Percentiles rank a stretch among this genome's conserved stretches.
phyloP scores from a whole-genome alignment of 2,797 vertebrate genomes.

The Cottoperca gobio region DNA sequence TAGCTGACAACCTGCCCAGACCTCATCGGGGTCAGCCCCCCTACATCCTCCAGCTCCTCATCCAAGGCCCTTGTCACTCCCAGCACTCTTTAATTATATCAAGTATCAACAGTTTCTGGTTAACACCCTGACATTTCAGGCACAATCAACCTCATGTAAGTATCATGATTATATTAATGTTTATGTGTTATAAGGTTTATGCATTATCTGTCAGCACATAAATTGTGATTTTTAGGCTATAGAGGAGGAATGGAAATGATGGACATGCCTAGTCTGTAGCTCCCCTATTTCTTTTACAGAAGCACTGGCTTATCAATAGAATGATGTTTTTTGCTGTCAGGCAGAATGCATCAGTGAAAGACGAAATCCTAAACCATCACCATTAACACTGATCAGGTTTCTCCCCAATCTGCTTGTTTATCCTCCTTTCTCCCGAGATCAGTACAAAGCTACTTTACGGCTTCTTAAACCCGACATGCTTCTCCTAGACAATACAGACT shows the following conservation, averaged over 20 bases:
- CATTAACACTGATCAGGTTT: constrained; percentile 82
- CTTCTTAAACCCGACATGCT: constrained; percentile 72
- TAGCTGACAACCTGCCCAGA: constrained; percentile 68
- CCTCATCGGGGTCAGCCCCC: constrained; percentile 35
- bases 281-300: constrained; percentile 27
- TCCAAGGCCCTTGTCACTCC: constrained; percentile 37
- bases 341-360: constrained; percentile 67
- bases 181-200: constrained; percentile 23
- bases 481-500: constrained; percentile 72
- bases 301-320: constrained; percentile 62
- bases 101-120: constrained; percentile 27
- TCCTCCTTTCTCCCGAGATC: constrained; percentile 75
- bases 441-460: constrained; percentile 81
- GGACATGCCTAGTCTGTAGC: constrained; percentile 3
- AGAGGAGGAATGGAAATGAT: constrained; percentile 29
- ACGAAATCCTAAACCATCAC: constrained; percentile 76
- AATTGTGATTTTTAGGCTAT: constrained; percentile 4
- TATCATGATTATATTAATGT: constrained; percentile 15
- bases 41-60: constrained; percentile 29
- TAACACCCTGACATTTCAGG: constrained; percentile 13
- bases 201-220: constrained; percentile 9
- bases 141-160: not conserved
- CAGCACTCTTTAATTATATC: constrained; percentile 16
- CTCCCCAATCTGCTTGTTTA: constrained; percentile 81
- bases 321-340: constrained; percentile 69